These are phyloP conservation scores for Leucophenga maculata DNA, from an alignment of 2,888 invertebrate genomes.

Conservation along the genomic window DNA sequence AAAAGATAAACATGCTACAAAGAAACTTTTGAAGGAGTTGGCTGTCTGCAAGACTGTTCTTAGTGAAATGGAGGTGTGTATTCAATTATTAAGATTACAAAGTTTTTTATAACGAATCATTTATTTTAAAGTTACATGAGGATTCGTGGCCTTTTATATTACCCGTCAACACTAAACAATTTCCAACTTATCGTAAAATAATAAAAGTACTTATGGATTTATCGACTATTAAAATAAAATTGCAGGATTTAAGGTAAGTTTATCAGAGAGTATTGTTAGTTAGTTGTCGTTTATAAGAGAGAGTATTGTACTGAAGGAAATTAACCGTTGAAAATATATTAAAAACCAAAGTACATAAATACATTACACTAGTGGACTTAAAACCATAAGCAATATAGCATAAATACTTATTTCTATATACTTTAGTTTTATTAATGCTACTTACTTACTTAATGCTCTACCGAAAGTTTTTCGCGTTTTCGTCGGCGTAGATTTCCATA, in stretches of 20 bases:
- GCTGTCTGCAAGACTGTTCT: constrained; percentile 85
- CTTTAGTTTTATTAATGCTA: too few relatives aligned
- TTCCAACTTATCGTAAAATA: constrained; percentile 97
- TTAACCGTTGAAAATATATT: too few relatives aligned
- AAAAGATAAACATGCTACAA: constrained; percentile 73
- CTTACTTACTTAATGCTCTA: too few relatives aligned
- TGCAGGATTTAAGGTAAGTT: constrained; percentile 86
- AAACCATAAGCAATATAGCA: too few relatives aligned
- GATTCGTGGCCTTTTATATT: constrained; percentile 97
- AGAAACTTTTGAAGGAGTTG: constrained; percentile 83
- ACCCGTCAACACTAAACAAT: constrained; percentile 97
- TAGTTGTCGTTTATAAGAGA: too few relatives aligned
- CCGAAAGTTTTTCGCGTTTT: too few relatives aligned
- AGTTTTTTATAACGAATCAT: background rate
- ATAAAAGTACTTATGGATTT: constrained; percentile 98
- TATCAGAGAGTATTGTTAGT: too few relatives aligned
- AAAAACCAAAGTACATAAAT: too few relatives aligned
- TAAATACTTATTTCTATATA: too few relatives aligned
- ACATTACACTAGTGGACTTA: too few relatives aligned
- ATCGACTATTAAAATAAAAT: constrained; percentile 90
- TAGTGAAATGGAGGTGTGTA: constrained; percentile 85
- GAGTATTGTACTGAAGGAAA: too few relatives aligned
- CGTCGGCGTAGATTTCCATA: too few relatives aligned
- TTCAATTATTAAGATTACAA: background rate
- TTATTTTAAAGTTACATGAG: constrained; percentile 78